Evolutionary conservation across 2,113 vertebrate species (phyloP), one percentile per base, ranked within the genome.

Genomic region (Balaenoptera acutorostrata): DNA sequence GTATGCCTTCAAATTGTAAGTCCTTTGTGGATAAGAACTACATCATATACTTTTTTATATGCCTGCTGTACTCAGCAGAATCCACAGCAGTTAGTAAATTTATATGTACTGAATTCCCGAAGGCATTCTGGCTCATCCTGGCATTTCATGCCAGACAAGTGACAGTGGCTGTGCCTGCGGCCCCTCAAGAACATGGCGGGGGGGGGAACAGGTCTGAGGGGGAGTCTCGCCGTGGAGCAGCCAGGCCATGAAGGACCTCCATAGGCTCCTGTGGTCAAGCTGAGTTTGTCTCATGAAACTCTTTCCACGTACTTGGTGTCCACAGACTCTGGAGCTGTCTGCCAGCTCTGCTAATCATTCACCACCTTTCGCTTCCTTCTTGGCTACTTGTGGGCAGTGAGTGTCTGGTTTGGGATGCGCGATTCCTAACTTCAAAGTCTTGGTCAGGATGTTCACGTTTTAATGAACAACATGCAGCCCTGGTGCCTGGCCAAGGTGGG

Each of bases 371-470:
- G 90, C 94, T 97, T 95, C 90, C 74, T 69, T 46, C 80, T 93
- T 6, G 0, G 90, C 64, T 27, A 29, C 66, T 27, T 18, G 88
- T 95, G 94, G 97, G 92, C 71, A 81, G 88, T 49, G 41, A 75
- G 29, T 49, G 69, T 89, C 90, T 82, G 88, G 90, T 72, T 93
- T 90, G 52, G 88, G 95, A n/a, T 72, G 36, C 29, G 18, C 1
- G 87, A 94, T 92, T 92, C 80, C 80, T 89, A 92, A 87, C 97
- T 97, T 98, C 90, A 96, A 93, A 95, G 97, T 89, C 52, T 61
- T 36, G 92, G 86, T 69, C 88, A 85, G 80, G 77, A 88, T 88
- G 87, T 90, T 90, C 36, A 85, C 63, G 64, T 75, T 93, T 75
- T 69, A 92, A 68, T 59, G 94, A 93, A 80, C 93, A 93, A 36